phyloP scores from a whole-genome alignment of 2,888 invertebrate species.

The Mythimna lalbum region DNA sequence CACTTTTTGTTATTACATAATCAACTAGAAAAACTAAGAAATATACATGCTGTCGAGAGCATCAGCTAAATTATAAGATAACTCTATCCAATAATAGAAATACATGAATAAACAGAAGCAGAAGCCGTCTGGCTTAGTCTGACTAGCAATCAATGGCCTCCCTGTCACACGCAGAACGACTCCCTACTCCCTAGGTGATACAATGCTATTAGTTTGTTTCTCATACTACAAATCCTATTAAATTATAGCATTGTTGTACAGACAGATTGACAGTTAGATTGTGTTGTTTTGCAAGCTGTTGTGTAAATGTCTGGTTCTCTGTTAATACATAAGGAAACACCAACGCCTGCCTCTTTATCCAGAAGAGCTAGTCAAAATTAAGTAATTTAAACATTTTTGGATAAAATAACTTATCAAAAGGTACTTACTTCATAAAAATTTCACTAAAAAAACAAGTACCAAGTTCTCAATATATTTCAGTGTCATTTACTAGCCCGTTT shows the following conservation, averaged over 20 bases:
- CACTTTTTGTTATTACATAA: too few relatives aligned
- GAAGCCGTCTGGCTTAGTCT: background rate
- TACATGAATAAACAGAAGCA: background rate
- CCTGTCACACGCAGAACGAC: slow-evolving; percentile 36
- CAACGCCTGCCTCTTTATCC: too few relatives aligned
- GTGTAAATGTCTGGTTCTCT: slow-evolving; percentile 1
- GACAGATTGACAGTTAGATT: slow-evolving; percentile 35
- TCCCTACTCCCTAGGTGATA: slow-evolving; percentile 19
- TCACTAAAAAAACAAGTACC: too few relatives aligned
- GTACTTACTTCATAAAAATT: too few relatives aligned
- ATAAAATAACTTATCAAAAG: too few relatives aligned
- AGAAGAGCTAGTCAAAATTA: too few relatives aligned
- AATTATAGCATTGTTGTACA: background rate
- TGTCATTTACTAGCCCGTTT: too few relatives aligned
- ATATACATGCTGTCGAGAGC: too few relatives aligned
- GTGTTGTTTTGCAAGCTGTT: slow-evolving; percentile 1
- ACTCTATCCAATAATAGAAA: background rate
- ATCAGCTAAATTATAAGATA: background rate
- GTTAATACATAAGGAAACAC: background rate
- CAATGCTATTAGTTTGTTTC: slow-evolving; percentile 7
- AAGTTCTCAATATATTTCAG: too few relatives aligned
- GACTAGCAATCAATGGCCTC: slow-evolving; percentile 19
- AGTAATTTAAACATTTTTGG: too few relatives aligned
- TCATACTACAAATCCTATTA: slow-evolving; percentile 3
- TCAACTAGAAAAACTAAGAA: too few relatives aligned